Evolutionary conservation across 2,888 invertebrate genomes (phyloP).

Genomic region (Heliothis peltigera): DNA sequence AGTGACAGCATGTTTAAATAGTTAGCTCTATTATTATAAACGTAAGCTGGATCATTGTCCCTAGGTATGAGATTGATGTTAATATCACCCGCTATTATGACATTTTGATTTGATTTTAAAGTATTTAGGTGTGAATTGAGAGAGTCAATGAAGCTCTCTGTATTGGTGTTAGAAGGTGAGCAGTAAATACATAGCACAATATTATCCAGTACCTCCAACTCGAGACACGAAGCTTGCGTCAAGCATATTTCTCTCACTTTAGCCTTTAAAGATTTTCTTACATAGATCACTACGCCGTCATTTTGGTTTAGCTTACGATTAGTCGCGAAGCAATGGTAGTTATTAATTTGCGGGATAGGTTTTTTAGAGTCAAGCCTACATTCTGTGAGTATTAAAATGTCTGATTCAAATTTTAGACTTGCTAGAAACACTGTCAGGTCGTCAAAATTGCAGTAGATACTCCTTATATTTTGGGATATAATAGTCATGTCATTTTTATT

Average conservation of each 20-base stretch:
- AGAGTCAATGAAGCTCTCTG: conserved; percentile 10
- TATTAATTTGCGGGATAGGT: conserved; percentile 5
- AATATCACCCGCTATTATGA: conserved; percentile 6
- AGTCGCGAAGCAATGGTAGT: conserved; percentile 5
- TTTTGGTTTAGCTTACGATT: conserved; percentile 35
- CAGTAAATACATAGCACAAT: conserved; percentile 41
- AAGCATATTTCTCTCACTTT: conserved; percentile 39
- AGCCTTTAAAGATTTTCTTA: conserved; percentile 16
- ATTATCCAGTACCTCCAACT: conserved; percentile 17
- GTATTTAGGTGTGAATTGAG: conserved; percentile 17
- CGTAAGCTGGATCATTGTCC: conserved; percentile 4
- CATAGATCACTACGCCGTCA: conserved; percentile 41
- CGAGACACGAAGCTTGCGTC: conserved; percentile 40
- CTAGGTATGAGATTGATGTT: conserved; percentile 22
- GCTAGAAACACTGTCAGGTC: neutral
- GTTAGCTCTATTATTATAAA: conserved; percentile 17
- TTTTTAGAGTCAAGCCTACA: conserved; percentile 4
- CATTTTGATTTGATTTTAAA: neutral
- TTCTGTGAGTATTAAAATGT: conserved; percentile 5
- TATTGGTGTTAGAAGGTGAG: conserved; percentile 13
- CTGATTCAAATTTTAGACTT: neutral
- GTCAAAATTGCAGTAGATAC: conserved; percentile 5
- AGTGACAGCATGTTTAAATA: conserved; percentile 30
- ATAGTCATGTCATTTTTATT: conserved; percentile 20
- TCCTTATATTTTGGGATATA: conserved; percentile 27